These are phyloP conservation scores for Phalacrocorax aristotelis DNA, from an alignment of 2,113 vertebrate species.

Conservation along the genomic window DNA sequence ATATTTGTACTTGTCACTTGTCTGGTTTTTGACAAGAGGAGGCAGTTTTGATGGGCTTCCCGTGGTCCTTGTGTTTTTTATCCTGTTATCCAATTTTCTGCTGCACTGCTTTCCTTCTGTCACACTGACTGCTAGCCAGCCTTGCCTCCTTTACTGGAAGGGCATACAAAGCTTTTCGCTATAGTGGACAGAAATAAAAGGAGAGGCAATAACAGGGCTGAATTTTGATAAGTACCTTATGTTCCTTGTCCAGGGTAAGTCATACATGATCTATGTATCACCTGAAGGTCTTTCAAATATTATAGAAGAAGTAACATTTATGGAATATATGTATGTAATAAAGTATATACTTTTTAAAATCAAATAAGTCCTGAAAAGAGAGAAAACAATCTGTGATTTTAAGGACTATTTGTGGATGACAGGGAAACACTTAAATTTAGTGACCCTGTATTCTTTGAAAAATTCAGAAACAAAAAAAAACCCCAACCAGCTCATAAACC, in stretches of 20 bases:
- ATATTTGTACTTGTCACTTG: conserved; percentile 76
- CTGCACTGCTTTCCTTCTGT: conserved; percentile 81
- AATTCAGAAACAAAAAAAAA: not conserved
- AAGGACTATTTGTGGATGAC: not conserved
- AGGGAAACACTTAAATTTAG: not conserved
- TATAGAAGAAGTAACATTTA: not conserved
- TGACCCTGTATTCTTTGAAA: not conserved
- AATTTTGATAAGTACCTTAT: conserved; percentile 48
- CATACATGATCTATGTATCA: not conserved
- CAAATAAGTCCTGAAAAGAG: not conserved
- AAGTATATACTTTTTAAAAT: not conserved
- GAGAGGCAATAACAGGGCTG: conserved; percentile 24
- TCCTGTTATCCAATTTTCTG: conserved; percentile 84
- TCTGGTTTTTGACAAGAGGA: conserved; percentile 77
- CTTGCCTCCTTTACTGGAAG: conserved; percentile 59
- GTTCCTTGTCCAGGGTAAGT: conserved; percentile 31
- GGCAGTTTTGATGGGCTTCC: conserved; percentile 77
- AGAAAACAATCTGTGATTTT: not conserved
- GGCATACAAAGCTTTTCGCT: conserved; percentile 53
- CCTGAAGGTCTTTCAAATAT: not conserved
- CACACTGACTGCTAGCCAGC: conserved; percentile 78
- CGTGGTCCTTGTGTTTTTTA: conserved; percentile 78
- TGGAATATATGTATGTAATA: not conserved
- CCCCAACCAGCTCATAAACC: not conserved
- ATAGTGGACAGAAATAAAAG: conserved; percentile 67